Conservation (phyloP, 2,797 vertebrate genomes). For the Pampus argenteus region DNA sequence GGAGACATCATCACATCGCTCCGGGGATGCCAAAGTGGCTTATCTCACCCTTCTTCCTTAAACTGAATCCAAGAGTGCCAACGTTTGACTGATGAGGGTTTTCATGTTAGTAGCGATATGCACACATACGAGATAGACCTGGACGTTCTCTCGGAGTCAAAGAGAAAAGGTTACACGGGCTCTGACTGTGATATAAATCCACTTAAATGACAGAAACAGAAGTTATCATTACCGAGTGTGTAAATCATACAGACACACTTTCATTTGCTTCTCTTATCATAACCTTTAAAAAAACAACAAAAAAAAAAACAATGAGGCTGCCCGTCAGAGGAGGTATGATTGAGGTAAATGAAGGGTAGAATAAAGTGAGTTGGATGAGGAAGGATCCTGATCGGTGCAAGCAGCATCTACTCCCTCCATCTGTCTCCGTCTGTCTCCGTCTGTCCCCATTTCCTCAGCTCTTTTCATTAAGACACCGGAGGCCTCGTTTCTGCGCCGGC, state of each 20-base stretch:
- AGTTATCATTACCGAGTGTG: slow-evolving; percentile 11
- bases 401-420: slow-evolving; percentile 58
- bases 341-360: slow-evolving; percentile 23
- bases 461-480: slow-evolving; percentile 62
- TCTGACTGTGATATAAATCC: background rate
- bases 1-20: slow-evolving; percentile 36
- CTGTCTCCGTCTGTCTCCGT: slow-evolving; percentile 69
- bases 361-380: slow-evolving; percentile 45
- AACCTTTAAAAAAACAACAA: slow-evolving; percentile 47
- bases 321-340: slow-evolving; percentile 19
- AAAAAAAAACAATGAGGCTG: slow-evolving; percentile 38
- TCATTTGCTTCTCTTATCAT: slow-evolving; percentile 46
- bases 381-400: slow-evolving; percentile 58
- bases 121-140: background rate
- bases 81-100: slow-evolving; percentile 12
- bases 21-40: slow-evolving; percentile 36
- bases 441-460: slow-evolving; percentile 61
- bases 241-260: slow-evolving; percentile 24
- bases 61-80: slow-evolving; percentile 37
- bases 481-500: slow-evolving; percentile 28
- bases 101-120: slow-evolving; percentile 1
- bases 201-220: background rate
- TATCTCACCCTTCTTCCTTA: slow-evolving; percentile 18
- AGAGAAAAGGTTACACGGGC: background rate
- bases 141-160: background rate